These are phyloP conservation scores for Operophtera brumata DNA, from an alignment of 2,888 invertebrate species.

Conservation along the genomic window DNA sequence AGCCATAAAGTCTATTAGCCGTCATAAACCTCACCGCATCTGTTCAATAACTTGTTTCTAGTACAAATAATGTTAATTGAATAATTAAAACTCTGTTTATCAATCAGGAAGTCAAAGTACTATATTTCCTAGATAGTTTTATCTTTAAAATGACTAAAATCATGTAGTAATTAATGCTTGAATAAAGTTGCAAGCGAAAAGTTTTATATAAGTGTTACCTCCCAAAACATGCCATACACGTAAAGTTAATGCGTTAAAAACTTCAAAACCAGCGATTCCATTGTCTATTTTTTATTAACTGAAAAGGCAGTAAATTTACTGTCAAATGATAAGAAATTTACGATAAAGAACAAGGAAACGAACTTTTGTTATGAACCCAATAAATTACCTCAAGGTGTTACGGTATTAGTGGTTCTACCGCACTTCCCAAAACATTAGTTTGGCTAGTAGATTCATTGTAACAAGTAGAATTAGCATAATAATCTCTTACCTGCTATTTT, in stretches of 20 bases:
- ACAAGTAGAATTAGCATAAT: conserved; percentile 67
- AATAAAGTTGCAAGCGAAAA: not conserved
- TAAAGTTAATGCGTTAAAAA: conserved; percentile 11
- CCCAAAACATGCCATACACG: not conserved
- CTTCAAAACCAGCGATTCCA: conserved; percentile 20
- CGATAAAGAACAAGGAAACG: conserved; percentile 77
- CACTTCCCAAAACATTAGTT: conserved; percentile 73
- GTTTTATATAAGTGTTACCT: not conserved
- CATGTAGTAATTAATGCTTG: too few relatives aligned
- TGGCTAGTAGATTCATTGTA: conserved; percentile 62
- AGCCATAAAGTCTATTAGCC: conserved; percentile 78
- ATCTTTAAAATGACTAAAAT: too few relatives aligned
- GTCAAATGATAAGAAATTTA: conserved; percentile 66
- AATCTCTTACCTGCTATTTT: conserved; percentile 72
- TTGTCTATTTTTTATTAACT: conserved; percentile 31
- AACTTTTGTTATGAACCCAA: conserved; percentile 72
- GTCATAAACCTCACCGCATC: conserved; percentile 78
- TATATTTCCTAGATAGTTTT: too few relatives aligned
- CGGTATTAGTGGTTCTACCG: conserved; percentile 62
- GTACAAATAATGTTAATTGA: conserved; percentile 69
- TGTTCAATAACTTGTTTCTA: conserved; percentile 73
- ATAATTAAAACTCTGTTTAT: conserved; percentile 52
- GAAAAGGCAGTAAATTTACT: conserved; percentile 60
- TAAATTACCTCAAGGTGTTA: conserved; percentile 78
- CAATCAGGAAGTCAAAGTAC: too few relatives aligned